Conservation (phyloP, 2,888 invertebrate genomes). For the Macrophya annulata region DNA sequence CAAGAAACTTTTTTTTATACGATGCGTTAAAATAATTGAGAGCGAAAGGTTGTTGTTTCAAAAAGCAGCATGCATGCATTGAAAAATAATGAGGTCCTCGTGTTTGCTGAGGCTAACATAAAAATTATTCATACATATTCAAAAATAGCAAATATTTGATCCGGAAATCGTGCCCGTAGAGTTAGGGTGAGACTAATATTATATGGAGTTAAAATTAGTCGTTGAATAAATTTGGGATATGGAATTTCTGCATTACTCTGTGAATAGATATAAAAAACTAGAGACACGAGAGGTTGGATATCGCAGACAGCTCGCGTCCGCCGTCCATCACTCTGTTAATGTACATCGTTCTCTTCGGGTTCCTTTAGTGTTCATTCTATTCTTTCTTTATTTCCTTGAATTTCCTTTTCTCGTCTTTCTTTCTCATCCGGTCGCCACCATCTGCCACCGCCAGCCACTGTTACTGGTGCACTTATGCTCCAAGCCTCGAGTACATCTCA, state of each 20-base stretch:
- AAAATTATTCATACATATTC: background rate
- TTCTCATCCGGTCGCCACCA: slow-evolving; percentile 61
- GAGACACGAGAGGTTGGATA: slow-evolving; percentile 62
- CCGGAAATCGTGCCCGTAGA: background rate
- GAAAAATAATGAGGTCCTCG: background rate
- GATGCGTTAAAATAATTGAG: background rate
- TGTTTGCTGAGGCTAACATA: background rate
- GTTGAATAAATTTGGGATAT: background rate
- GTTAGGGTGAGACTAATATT: background rate
- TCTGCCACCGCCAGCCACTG: slow-evolving; percentile 52
- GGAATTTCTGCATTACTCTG: background rate
- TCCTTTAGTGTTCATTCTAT: slow-evolving; percentile 50
- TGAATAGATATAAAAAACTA: slow-evolving; percentile 15
- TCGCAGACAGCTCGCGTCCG: slow-evolving; percentile 69
- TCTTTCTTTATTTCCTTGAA: slow-evolving; percentile 52
- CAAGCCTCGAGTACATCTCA: slow-evolving; percentile 51
- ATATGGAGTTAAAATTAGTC: slow-evolving; percentile 17
- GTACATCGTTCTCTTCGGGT: slow-evolving; percentile 65
- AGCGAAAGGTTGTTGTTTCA: background rate
- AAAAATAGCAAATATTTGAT: slow-evolving; percentile 10
- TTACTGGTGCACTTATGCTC: slow-evolving; percentile 54
- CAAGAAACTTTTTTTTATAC: background rate
- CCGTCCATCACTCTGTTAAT: slow-evolving; percentile 72
- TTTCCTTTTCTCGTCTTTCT: slow-evolving; percentile 56
- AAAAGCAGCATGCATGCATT: background rate